Conservation (phyloP, 1,140 invertebrate species). For the Heterodera schachtii region DNA sequence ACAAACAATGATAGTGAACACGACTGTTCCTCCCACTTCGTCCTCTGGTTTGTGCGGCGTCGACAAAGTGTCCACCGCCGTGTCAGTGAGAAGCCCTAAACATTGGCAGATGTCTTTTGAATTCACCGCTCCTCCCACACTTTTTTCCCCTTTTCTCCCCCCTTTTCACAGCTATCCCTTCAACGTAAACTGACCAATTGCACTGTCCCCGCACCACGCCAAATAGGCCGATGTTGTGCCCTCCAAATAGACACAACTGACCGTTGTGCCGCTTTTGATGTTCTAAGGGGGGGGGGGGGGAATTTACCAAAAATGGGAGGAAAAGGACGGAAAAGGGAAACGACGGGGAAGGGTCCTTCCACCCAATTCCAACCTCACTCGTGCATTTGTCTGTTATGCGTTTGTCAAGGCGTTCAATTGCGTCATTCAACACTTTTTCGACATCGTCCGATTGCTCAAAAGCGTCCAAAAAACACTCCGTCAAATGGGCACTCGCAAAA, state of each 20-base stretch:
- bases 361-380: not conserved
- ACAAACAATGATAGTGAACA: not conserved
- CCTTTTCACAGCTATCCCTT: no score
- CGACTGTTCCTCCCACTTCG: not conserved
- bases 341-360: no score
- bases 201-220: constrained; percentile 35
- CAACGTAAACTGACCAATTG: constrained; percentile 11
- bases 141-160: not conserved
- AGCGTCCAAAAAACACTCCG: constrained; percentile 15
- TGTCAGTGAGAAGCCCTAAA: not conserved
- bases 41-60: constrained; percentile 18
- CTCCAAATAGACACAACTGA: constrained; percentile 30
- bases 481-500: constrained; percentile 28
- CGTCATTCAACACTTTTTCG: not conserved
- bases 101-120: not conserved
- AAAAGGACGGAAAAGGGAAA: no score
- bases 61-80: constrained; percentile 4
- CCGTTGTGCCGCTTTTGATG: constrained; percentile 33
- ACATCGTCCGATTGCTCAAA: constrained; percentile 3
- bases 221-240: constrained; percentile 18
- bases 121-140: no score
- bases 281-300: constrained; percentile 17
- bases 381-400: constrained; percentile 10
- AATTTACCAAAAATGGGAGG: no score
- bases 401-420: constrained; percentile 1